phyloP scores from a whole-genome alignment of 2,797 vertebrate species.

The Anguilla megastoma region DNA sequence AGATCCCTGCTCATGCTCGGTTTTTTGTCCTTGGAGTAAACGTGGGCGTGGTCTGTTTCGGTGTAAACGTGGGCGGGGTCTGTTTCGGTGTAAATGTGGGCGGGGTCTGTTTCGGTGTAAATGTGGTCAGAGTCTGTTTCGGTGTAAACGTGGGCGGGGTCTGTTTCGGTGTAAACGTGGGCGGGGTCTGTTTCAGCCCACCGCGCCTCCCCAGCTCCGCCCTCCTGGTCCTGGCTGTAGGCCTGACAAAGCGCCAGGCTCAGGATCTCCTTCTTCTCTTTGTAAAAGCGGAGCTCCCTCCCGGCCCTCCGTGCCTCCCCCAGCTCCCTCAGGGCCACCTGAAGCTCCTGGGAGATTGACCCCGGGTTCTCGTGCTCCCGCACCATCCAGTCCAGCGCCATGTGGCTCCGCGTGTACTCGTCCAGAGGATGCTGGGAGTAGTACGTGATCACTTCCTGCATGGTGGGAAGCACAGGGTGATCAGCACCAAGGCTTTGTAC shows the following conservation, averaged over 20 bases:
- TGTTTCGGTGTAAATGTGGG: not conserved
- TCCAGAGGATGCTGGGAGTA: slow-evolving; percentile 84
- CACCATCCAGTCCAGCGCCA: slow-evolving; percentile 90
- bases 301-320: slow-evolving; percentile 79
- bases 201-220: not conserved
- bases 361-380: slow-evolving; percentile 80
- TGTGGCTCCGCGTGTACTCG: slow-evolving; percentile 84
- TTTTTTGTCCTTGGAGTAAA: not conserved
- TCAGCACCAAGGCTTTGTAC: not conserved
- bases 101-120: not conserved
- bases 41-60: not conserved
- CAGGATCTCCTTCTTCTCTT: slow-evolving; percentile 90
- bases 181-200: not conserved
- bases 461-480: slow-evolving; percentile 16
- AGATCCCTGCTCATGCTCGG: not conserved
- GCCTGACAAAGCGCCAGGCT: slow-evolving; percentile 84
- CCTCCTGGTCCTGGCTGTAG: slow-evolving; percentile 47
- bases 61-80: not conserved
- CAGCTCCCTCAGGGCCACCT: slow-evolving; percentile 78
- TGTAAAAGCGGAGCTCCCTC: slow-evolving; percentile 86
- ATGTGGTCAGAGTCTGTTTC: not conserved
- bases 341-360: slow-evolving; percentile 79
- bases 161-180: not conserved
- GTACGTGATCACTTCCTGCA: slow-evolving; percentile 87
- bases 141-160: not conserved